Conservation (phyloP, 1,140 invertebrate species). For the Tribolium castaneum region DNA sequence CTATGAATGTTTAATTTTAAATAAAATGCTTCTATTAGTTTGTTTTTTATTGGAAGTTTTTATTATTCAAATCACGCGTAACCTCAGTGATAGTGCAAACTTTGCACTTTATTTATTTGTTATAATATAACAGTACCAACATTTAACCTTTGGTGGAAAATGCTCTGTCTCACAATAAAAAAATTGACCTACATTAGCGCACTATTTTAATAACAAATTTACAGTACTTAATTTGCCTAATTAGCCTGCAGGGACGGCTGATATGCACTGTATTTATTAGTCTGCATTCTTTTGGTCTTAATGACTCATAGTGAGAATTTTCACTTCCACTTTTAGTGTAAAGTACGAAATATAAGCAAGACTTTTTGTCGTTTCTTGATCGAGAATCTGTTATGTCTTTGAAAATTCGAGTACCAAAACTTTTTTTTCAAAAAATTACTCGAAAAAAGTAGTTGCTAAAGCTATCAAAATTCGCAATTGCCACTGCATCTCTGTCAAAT, state of each 20-base stretch:
- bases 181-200: neutral
- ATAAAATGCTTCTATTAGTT: neutral
- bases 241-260: neutral
- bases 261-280: neutral
- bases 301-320: neutral
- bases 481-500: neutral
- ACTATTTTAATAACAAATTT: neutral
- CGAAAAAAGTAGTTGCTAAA: no score
- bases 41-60: neutral
- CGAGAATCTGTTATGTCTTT: no score
- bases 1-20: neutral
- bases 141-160: neutral
- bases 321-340: neutral
- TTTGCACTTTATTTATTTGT: conserved; percentile 2
- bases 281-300: neutral
- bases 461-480: neutral
- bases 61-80: conserved; percentile 15
- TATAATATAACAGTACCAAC: neutral
- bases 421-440: no score
- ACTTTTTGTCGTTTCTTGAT: no score
- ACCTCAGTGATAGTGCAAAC: conserved; percentile 4
- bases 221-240: neutral
- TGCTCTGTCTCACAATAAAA: neutral
- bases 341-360: neutral
- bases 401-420: no score